A percentile compares a stretch with the other conserved stretches of the same genome.
These are phyloP conservation scores for Yponomeuta evonymella DNA, from an alignment of 2,888 invertebrate species.

Conservation along the genomic window DNA sequence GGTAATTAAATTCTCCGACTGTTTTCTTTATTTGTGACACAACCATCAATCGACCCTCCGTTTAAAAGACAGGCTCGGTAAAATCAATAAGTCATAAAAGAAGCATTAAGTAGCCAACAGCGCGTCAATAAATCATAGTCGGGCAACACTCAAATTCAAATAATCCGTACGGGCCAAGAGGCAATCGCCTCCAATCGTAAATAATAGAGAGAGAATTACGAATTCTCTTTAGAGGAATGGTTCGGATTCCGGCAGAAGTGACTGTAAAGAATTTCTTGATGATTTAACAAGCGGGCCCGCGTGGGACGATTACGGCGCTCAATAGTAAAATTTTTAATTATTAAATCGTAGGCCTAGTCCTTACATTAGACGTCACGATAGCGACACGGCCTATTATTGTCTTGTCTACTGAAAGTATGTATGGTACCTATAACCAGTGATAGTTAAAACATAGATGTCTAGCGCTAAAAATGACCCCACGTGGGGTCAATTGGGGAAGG, in stretches of 20 bases:
- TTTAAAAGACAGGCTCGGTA: conserved; percentile 46
- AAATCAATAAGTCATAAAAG: conserved; percentile 63
- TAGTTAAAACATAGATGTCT: too few relatives aligned
- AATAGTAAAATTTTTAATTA: conserved; percentile 59
- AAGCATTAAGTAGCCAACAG: conserved; percentile 62
- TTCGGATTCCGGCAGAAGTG: conserved; percentile 71
- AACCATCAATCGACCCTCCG: not conserved
- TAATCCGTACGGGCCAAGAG: conserved; percentile 52
- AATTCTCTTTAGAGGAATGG: conserved; percentile 54
- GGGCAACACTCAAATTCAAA: conserved; percentile 61
- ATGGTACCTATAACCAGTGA: not conserved
- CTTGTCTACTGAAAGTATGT: not conserved
- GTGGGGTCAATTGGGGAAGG: too few relatives aligned
- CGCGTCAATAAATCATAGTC: conserved; percentile 64
- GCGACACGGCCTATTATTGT: not conserved
- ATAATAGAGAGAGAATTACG: conserved; percentile 64
- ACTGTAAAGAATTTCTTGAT: conserved; percentile 66
- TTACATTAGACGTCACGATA: conserved; percentile 26
- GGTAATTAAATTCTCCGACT: conserved; percentile 48
- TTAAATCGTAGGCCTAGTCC: conserved; percentile 33
- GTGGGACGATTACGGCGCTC: conserved; percentile 59
- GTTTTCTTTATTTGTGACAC: not conserved
- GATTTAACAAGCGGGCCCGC: conserved; percentile 58
- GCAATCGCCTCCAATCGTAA: conserved; percentile 51
- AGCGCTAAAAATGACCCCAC: too few relatives aligned